Evolutionary conservation across 2,888 invertebrate species (phyloP), one percentile per base, ranked within the genome.

Genomic region (Mythimna albipuncta): DNA sequence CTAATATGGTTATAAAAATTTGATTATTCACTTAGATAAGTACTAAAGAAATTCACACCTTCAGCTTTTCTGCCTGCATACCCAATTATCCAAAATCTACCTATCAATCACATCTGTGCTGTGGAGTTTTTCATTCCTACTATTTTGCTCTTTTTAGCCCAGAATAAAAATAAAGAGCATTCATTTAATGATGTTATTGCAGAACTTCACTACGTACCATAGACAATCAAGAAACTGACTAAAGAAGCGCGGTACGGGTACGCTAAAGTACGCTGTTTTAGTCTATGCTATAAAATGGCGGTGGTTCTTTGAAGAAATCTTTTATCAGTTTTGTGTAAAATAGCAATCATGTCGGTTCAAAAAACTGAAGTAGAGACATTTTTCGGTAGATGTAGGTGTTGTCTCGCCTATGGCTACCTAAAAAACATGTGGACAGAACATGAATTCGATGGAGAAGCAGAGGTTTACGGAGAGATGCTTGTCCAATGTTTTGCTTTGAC

Each of bases 401-500:
- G 94, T 81, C 86, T 92, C 7, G 84, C 90, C 19, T 90, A 91
- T 80, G 92, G 90, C 19, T 91, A 92, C 71, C 82, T 93, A 54
- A 91, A 89, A 76, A 89, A 87, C 64, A 88, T 94, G 89, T 94
- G 94, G 94, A 77, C 81, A 21, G 85, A 90, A 68, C 80, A 93
- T 64, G 52, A 58, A 7, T 85, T 64, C 35, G 84, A 89, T 47
- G 92, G 85, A 7, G 84, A 87, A 2, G 38, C 57, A 0, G 93
- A 93, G 88, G 82, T 91, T 16, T 94, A 93, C 65, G 94, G 93
- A 0, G 87, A 91, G 65, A 94, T 94, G 92, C 79, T 95, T 2
- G 81, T 85, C 2, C 87, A 94, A 69, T 94, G 94, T 84, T 95
- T 93, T 85, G 83, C 85, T 16, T 80, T 94, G 35, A 74, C 88